Evolutionary conservation across 2,113 vertebrate genomes (phyloP).

Genomic region (Sclerurus mexicanus): DNA sequence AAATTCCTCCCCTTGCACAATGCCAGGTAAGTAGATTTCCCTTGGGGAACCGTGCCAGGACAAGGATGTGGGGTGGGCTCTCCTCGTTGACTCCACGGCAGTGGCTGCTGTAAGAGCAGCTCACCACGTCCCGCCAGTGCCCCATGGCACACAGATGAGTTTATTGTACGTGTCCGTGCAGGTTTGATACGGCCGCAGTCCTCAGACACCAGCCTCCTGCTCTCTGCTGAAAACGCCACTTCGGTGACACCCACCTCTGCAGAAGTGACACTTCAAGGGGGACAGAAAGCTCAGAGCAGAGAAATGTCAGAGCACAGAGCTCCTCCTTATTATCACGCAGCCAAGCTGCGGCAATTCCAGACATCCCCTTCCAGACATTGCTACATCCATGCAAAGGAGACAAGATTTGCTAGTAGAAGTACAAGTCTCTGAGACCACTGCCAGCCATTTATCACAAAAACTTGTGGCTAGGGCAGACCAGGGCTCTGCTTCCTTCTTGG

Average conservation of each 20-base stretch:
- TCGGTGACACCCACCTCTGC: not conserved
- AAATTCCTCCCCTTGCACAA: not conserved
- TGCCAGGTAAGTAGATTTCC: not conserved
- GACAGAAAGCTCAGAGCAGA: not conserved
- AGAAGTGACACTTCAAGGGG: not conserved
- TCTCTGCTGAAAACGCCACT: not conserved
- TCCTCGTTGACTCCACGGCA: not conserved
- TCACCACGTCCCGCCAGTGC: too few relatives aligned
- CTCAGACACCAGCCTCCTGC: not conserved
- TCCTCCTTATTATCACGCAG: not conserved
- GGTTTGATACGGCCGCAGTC: not conserved
- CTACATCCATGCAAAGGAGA: not conserved
- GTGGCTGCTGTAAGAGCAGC: not conserved
- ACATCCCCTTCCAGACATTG: not conserved
- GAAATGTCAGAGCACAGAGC: not conserved
- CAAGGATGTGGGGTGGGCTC: fast-evolving
- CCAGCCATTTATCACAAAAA: not conserved
- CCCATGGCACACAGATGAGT: fast-evolving
- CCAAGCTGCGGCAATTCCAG: not conserved
- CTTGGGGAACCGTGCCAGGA: fast-evolving
- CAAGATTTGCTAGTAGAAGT: not conserved
- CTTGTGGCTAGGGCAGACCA: not conserved
- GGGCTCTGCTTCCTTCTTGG: not conserved
- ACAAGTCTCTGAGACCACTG: not conserved
- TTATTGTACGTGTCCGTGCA: fast-evolving